Percentiles rank a stretch among this genome's conserved stretches.
These are phyloP conservation scores for Diorhabda sublineata DNA, from an alignment of 1,140 invertebrate genomes.

Conservation along the genomic window DNA sequence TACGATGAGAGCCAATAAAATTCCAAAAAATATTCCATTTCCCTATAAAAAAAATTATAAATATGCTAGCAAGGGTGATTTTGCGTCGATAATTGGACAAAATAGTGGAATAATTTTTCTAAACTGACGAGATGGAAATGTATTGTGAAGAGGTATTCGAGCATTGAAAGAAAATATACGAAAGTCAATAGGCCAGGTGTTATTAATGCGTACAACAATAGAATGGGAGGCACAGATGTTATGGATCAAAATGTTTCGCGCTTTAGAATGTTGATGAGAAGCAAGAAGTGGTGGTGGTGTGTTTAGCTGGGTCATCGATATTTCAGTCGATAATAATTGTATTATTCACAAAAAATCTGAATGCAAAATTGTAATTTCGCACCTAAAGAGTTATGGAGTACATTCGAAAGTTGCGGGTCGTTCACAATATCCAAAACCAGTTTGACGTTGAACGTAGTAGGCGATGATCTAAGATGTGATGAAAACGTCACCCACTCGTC, in stretches of 20 bases:
- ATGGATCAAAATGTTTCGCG: constrained; percentile 44
- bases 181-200: constrained; percentile 31
- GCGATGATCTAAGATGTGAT: constrained; percentile 24
- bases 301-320: constrained; percentile 41
- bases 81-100: too few relatives aligned
- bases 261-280: constrained; percentile 41
- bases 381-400: constrained; percentile 28
- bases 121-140: too few relatives aligned
- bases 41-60: too few relatives aligned
- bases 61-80: too few relatives aligned
- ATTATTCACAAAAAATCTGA: constrained; percentile 33
- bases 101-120: too few relatives aligned
- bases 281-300: constrained; percentile 46
- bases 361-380: constrained; percentile 29
- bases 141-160: constrained; percentile 27
- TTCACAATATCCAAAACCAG: constrained; percentile 9
- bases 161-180: constrained; percentile 34
- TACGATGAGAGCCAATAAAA: too few relatives aligned
- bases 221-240: constrained; percentile 43
- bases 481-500: constrained; percentile 12
- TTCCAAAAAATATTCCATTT: too few relatives aligned
- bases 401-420: constrained; percentile 19
- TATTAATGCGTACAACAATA: constrained; percentile 37
- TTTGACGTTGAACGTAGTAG: constrained; percentile 16
- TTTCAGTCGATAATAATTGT: constrained; percentile 41